These are phyloP conservation scores for Aplocera efformata DNA, from an alignment of 2,888 invertebrate genomes.

Conservation along the genomic window DNA sequence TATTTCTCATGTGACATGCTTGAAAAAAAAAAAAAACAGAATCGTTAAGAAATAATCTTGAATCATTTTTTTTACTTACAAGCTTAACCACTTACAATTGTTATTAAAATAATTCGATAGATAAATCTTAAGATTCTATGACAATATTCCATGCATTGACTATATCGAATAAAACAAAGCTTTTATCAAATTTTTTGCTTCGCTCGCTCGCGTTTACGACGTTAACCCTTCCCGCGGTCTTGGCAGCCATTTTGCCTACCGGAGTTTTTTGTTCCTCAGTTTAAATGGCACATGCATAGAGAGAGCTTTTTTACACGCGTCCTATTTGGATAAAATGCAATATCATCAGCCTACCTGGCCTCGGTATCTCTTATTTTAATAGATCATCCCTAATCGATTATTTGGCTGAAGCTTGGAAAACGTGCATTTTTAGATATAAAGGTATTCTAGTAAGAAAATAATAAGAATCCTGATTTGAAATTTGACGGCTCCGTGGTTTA, in stretches of 20 bases:
- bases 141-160: conserved; percentile 36
- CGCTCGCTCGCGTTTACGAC: conserved; percentile 50
- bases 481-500: too few species aligned
- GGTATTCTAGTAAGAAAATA: conserved; percentile 23
- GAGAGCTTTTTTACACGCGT: conserved; percentile 60
- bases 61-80: too few species aligned
- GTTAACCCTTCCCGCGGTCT: conserved; percentile 72
- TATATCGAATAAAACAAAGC: conserved; percentile 46
- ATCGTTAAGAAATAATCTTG: too few species aligned
- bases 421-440: conserved; percentile 15
- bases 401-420: conserved; percentile 41
- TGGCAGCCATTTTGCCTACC: conserved; percentile 69
- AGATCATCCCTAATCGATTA: conserved; percentile 72
- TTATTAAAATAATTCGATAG: too few species aligned
- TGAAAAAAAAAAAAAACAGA: too few species aligned
- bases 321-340: conserved; percentile 68
- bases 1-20: too few species aligned
- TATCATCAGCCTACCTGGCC: conserved; percentile 75
- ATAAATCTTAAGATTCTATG: too few species aligned
- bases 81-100: too few species aligned
- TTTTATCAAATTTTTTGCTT: conserved; percentile 66
- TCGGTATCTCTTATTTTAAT: conserved; percentile 64
- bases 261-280: conserved; percentile 67
- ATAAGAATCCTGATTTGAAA: neutral
- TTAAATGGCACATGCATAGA: conserved; percentile 79